Conservation (phyloP, 2,888 invertebrate genomes). For the Synergus umbraculus region DNA sequence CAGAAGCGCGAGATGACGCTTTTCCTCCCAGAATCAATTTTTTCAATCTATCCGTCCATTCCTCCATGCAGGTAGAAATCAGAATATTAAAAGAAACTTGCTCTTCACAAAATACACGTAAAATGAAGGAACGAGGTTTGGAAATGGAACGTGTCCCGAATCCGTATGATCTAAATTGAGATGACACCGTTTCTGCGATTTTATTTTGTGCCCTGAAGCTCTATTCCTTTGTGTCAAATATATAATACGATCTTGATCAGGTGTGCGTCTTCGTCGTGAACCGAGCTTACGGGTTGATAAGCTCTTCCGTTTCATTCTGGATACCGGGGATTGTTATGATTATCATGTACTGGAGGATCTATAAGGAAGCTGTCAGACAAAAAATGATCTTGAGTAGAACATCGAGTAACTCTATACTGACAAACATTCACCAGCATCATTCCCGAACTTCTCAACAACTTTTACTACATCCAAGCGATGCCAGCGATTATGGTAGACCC, state of each 20-base stretch:
- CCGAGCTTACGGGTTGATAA: slow-evolving; percentile 90
- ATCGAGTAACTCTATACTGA: slow-evolving; percentile 89
- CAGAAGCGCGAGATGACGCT: slow-evolving; percentile 13
- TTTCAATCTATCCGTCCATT: slow-evolving; percentile 13
- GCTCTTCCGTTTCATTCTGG: slow-evolving; percentile 95
- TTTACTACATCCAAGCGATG: slow-evolving; percentile 69
- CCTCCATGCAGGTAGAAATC: background rate
- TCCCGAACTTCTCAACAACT: slow-evolving; percentile 72
- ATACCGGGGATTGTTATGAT: slow-evolving; percentile 95
- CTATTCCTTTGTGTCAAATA: background rate
- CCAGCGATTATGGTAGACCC: slow-evolving; percentile 66
- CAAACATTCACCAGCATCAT: slow-evolving; percentile 89
- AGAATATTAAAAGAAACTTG: background rate
- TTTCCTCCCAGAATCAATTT: slow-evolving; percentile 21
- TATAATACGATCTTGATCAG: slow-evolving; percentile 55
- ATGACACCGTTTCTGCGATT: background rate
- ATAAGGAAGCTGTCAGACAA: slow-evolving; percentile 88
- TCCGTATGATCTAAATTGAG: background rate
- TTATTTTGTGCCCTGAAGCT: background rate
- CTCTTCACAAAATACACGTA: background rate
- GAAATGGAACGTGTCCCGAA: background rate
- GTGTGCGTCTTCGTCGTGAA: slow-evolving; percentile 91
- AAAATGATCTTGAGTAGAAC: slow-evolving; percentile 89
- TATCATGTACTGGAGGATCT: slow-evolving; percentile 92
- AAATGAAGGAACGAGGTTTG: background rate